Base-by-base conservation (phyloP, 23 tunicate species). In the Halocynthia roretzi region DNA sequence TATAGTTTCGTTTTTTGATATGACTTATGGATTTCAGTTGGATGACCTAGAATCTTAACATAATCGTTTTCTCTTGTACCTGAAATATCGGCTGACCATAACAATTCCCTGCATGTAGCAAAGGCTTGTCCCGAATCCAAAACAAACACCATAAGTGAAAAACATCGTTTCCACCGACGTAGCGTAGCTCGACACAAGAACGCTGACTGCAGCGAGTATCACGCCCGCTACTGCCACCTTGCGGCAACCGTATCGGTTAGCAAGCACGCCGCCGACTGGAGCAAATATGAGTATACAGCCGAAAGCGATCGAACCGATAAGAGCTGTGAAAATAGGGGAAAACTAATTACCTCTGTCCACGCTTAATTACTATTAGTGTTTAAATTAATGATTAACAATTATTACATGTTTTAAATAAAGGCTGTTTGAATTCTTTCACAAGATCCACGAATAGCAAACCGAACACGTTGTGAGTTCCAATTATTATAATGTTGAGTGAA, bases 61-160 rank as follows among this genome's bases (percentile, higher is more conserved):
- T 19, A 63, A 4, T 31, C 2, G 44, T 31, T 31, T 31, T 31
- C 44, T 1, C 4, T 2, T 31, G 23, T 57, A 86, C 86, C 84
- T 92, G 61, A 92, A 92, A 61, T 92, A 92, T 57, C 82, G 73
- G 61, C 94, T 67, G 4, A 92, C 98, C 82, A 92, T 86, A 20
- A 92, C 98, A 20, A 90, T 82, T 14, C 92, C 98, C 70, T 92
- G 98, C 83, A 81, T 82, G 57, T 92, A 92, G 72, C 87, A 71
- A 6, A 92, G 78, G 54, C 92, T 86, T 10, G 98, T 86, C n/a
- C 98, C 98, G 74, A 92, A 75, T 6, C 98, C 98, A 67, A 87
- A 92, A 0, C 86, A 83, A 63, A 92, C 51, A 8, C 98, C 98
- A 60, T 86, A 92, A 7, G 92, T 82, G 20, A 85, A 75, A 61